A percentile compares a stretch with the other conserved stretches of the same genome.
phyloP scores from a whole-genome alignment of 1,140 invertebrate species.

The Anagrus nilaparvatae region DNA sequence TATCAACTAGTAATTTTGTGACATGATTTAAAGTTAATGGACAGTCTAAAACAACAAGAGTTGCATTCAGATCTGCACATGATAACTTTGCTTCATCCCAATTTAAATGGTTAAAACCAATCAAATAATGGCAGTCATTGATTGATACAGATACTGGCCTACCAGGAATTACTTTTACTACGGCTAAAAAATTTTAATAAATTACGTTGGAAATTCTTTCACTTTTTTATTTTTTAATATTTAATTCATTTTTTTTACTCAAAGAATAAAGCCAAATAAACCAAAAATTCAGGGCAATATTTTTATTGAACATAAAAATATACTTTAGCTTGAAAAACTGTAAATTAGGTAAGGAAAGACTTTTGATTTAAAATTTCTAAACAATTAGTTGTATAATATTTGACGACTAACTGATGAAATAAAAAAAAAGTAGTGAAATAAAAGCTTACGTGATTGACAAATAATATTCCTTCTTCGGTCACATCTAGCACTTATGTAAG shows the following conservation, averaged over 20 bases:
- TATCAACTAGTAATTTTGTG: constrained; percentile 17
- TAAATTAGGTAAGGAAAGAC: too few species aligned
- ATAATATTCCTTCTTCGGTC: constrained; percentile 40
- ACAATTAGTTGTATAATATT: too few species aligned
- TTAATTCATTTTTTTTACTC: too few species aligned
- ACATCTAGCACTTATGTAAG: constrained; percentile 36
- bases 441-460: constrained; percentile 34
- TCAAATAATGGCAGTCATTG: constrained; percentile 17
- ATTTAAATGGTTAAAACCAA: constrained; percentile 11
- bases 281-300: too few species aligned
- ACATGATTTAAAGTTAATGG: constrained; percentile 13
- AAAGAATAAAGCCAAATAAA: too few species aligned
- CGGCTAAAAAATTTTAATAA: too few species aligned
- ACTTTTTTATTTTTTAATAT: too few species aligned
- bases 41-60: constrained; percentile 17
- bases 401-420: too few species aligned
- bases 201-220: too few species aligned
- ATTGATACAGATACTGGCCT: constrained; percentile 4
- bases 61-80: constrained; percentile 13
- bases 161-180: constrained; percentile 2
- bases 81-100: constrained; percentile 11
- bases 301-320: too few species aligned
- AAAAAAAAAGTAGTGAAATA: not conserved
- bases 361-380: too few species aligned
- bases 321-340: too few species aligned